phyloP scores from a whole-genome alignment of 2,797 vertebrate genomes.

The Leuciscus waleckii region DNA sequence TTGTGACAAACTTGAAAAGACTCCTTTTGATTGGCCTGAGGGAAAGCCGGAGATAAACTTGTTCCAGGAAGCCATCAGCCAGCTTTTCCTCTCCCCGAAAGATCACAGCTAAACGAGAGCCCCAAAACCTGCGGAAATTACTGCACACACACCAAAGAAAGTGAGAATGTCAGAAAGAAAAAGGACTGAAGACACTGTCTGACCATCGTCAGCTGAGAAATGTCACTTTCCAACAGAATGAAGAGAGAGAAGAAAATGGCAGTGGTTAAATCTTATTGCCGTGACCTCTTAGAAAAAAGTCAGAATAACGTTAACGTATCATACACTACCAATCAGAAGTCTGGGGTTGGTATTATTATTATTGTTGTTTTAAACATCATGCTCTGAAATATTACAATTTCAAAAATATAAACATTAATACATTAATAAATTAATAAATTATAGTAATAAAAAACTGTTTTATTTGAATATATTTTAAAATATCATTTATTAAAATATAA shows the following conservation, averaged over 20 bases:
- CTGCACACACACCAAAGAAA: slow-evolving; percentile 22
- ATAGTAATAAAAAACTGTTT: no score
- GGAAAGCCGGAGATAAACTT: slow-evolving; percentile 62
- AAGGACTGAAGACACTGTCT: neutral
- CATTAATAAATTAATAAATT: no score
- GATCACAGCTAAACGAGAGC: slow-evolving; percentile 44
- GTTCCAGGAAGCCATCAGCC: slow-evolving; percentile 57
- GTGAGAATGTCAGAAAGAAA: slow-evolving; percentile 30
- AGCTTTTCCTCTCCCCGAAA: slow-evolving; percentile 41
- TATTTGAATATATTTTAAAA: no score
- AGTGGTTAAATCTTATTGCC: neutral
- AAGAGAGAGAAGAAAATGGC: neutral
- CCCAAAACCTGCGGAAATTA: slow-evolving; percentile 10
- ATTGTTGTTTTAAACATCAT: no score
- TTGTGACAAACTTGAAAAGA: slow-evolving; percentile 32
- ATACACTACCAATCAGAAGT: neutral
- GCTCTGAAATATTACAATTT: no score
- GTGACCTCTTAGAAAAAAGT: neutral
- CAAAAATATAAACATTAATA: no score
- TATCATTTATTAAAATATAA: no score
- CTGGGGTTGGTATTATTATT: neutral
- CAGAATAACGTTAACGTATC: neutral
- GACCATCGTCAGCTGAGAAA: slow-evolving; percentile 40
- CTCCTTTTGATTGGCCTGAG: slow-evolving; percentile 61
- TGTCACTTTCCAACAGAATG: slow-evolving; percentile 7